Evolutionary conservation across 1,140 invertebrate genomes (phyloP).

Genomic region (Lethrus apterus): DNA sequence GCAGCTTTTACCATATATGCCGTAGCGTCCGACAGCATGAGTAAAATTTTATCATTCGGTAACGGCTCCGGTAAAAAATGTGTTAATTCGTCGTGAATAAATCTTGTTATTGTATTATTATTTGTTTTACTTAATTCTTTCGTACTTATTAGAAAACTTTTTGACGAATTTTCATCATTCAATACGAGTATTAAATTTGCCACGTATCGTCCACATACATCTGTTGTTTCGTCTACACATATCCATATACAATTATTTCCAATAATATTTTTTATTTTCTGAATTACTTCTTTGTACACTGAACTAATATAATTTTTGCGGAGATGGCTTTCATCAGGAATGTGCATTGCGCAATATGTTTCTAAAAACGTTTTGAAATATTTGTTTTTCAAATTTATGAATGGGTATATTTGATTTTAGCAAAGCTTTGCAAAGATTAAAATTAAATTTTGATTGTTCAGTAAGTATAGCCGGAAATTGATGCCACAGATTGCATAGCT

Average conservation of each 20-base stretch:
- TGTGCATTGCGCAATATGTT: too few species aligned
- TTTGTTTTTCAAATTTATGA: too few species aligned
- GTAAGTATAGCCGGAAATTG: too few species aligned
- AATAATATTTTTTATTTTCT: slow-evolving; percentile 3
- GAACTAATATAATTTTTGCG: slow-evolving; percentile 6
- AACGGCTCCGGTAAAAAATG: slow-evolving; percentile 4
- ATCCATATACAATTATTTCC: slow-evolving; percentile 3
- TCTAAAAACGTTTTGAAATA: too few species aligned
- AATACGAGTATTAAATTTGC: slow-evolving; percentile 4
- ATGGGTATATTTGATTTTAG: too few species aligned
- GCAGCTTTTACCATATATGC: slow-evolving; percentile 9
- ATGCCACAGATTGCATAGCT: too few species aligned
- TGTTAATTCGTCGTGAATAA: slow-evolving; percentile 1
- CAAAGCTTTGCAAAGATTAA: too few species aligned
- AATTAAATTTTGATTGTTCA: too few species aligned
- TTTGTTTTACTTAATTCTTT: slow-evolving; percentile 1
- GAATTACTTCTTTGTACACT: slow-evolving; percentile 4
- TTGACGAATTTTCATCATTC: neutral
- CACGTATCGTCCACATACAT: neutral
- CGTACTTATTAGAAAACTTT: neutral
- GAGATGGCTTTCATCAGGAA: too few species aligned
- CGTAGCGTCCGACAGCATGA: slow-evolving; percentile 4
- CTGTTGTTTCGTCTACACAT: slow-evolving; percentile 5
- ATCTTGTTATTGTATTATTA: slow-evolving; percentile 5
- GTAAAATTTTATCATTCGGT: slow-evolving; percentile 8